phyloP scores from a whole-genome alignment of 2,797 vertebrate genomes.

The Lagodon rhomboides region DNA sequence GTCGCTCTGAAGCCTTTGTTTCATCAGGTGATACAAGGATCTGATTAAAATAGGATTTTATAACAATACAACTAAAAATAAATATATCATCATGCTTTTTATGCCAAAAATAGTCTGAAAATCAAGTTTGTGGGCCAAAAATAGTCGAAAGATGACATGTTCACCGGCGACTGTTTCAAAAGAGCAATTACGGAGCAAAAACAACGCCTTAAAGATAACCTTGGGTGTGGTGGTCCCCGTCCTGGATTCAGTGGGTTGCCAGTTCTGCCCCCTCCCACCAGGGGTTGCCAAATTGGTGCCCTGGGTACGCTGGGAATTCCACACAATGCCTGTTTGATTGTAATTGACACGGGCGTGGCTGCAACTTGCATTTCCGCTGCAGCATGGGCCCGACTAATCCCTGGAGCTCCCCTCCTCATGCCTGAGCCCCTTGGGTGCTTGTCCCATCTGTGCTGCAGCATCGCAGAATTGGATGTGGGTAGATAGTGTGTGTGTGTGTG shows the following conservation, averaged over 20 bases:
- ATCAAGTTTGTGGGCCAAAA: constrained; percentile 3
- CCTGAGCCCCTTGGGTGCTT: constrained; percentile 44
- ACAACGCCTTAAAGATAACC: constrained; percentile 20
- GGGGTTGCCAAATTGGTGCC: constrained; percentile 67
- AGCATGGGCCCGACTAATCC: constrained; percentile 58
- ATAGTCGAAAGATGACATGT: not conserved
- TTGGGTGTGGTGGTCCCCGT: constrained; percentile 50
- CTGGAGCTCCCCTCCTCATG: constrained; percentile 11
- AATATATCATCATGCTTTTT: not conserved
- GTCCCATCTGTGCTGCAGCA: constrained; percentile 59
- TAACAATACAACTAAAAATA: constrained; percentile 37
- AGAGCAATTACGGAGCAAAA: not conserved
- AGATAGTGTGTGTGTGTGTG: not conserved
- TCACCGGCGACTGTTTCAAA: not conserved
- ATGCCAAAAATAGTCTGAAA: constrained; percentile 19
- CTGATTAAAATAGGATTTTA: constrained; percentile 31
- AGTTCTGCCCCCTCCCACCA: constrained; percentile 44
- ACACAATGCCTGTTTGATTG: constrained; percentile 44
- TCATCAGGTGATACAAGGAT: constrained; percentile 30
- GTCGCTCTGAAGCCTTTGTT: constrained; percentile 37
- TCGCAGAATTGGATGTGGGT: constrained; percentile 26
- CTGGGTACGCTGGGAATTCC: constrained; percentile 65
- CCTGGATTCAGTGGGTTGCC: constrained; percentile 40
- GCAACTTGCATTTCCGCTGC: constrained; percentile 58
- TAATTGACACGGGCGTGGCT: constrained; percentile 71